Evolutionary conservation across 2,113 vertebrate genomes (phyloP), one percentile per base, ranked within the genome.

Genomic region (Rhegmatorhina hoffmannsi): DNA sequence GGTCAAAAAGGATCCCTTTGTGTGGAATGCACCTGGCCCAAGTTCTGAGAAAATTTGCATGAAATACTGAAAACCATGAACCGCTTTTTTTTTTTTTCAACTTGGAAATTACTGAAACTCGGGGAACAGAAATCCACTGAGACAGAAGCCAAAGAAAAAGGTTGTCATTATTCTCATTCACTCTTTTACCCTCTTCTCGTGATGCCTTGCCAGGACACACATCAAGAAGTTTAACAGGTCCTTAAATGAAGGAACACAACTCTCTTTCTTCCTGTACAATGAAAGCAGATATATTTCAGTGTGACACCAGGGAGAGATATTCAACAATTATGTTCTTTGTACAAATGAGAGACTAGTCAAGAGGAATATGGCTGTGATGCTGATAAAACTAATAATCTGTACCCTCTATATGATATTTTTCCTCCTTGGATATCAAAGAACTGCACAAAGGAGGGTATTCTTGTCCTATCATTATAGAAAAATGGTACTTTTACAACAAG

Each of bases 21-120:
- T 81, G 28, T 63, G 47, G 68, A 81, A 86, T 44, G 20, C 78
- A 74, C 55, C 52, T 76, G 76, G 72, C 68, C 33, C 9, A 17
- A 18, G 38, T 53, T 84, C 80, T 81, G 80, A 81, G 86, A 64
- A 91, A 89, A 90, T 64, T 90, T 80, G 63, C 72, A 74, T 78
- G 47, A 74, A 92, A 92, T 52, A 2, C 10, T 78, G 56, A 73
- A 95, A 93, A 90, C 31, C 38, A 92, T 89, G 89, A 94, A 89
- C 29, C n/a, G 43, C 2, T 18, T 33, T 40, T 52, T 56, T 52
- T 53, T 53, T 84, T 62, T 73, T 46, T 47, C 34, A 0, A 46
- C 75, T 78, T 86, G 53, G 58, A 72, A 91, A 82, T 82, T 89
- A 31, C 62, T 80, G 78, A 85, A 93, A 77, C 40, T 79, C 6